Percentiles rank a stretch among this genome's conserved stretches.
phyloP scores from a whole-genome alignment of 2,797 vertebrate species.

The Sebastes dallii region DNA sequence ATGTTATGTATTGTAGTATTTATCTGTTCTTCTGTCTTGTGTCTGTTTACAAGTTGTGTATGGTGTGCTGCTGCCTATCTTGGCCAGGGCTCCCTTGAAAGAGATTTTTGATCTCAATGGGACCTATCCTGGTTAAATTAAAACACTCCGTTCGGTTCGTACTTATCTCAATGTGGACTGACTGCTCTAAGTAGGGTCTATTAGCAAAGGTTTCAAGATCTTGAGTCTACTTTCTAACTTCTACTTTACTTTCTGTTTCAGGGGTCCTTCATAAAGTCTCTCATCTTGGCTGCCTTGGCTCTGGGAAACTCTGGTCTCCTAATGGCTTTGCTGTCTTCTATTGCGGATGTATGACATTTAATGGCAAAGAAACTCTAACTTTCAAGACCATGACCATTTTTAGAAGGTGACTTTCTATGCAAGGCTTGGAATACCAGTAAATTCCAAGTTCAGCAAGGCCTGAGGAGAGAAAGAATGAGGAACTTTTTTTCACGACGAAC shows the following conservation, averaged over 20 bases:
- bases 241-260: constrained; percentile 22
- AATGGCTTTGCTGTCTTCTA: background rate
- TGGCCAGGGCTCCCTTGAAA: background rate
- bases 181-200: background rate
- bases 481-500: background rate
- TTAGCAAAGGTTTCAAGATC: background rate
- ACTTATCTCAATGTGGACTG: background rate
- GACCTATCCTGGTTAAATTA: background rate
- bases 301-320: constrained; percentile 41
- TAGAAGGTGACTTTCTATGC: background rate
- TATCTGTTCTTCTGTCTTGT: too few relatives aligned
- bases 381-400: background rate
- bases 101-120: background rate
- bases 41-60: background rate
- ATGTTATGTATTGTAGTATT: too few relatives aligned
- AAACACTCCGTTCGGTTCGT: too few relatives aligned
- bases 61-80: background rate
- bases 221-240: background rate
- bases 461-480: background rate
- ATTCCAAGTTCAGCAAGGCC: background rate
- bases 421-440: background rate
- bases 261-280: constrained; percentile 1
- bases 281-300: constrained; percentile 22
- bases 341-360: constrained; percentile 22
- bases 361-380: background rate